A percentile compares a stretch with the other conserved stretches of the same genome.
These are phyloP conservation scores for Nixonia krombeini DNA, from an alignment of 1,140 invertebrate genomes.

Conservation along the genomic window DNA sequence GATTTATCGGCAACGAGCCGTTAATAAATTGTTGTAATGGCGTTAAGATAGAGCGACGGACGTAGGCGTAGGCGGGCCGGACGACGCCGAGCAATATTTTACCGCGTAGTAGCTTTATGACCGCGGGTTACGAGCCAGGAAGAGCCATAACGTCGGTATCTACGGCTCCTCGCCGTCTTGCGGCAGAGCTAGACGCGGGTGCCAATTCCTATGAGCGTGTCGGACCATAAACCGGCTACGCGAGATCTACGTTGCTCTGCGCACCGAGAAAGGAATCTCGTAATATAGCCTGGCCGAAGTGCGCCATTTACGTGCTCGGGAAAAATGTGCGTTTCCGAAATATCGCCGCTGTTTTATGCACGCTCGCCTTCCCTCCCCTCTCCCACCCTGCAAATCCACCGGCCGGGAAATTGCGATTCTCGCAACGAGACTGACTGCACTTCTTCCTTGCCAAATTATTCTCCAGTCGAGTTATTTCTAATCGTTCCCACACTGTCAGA, in stretches of 20 bases:
- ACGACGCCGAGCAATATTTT: constrained; percentile 64
- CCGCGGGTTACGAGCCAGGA: constrained; percentile 70
- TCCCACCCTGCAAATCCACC: no score
- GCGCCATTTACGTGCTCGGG: no score
- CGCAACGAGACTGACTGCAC: no score
- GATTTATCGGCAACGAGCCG: constrained; percentile 64
- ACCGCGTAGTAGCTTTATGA: constrained; percentile 70
- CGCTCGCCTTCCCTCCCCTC: no score
- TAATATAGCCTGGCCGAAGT: not conserved
- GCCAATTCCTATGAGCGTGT: constrained; percentile 64
- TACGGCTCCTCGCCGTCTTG: constrained; percentile 32
- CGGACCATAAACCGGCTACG: constrained; percentile 59
- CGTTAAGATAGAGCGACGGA: constrained; percentile 67
- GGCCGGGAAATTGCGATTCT: no score
- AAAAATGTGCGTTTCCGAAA: no score
- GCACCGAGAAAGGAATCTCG: constrained; percentile 11
- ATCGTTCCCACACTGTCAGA: no score
- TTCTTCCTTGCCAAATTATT: no score
- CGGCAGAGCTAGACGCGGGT: constrained; percentile 58
- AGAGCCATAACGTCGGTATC: constrained; percentile 65
- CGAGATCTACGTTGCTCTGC: constrained; percentile 25
- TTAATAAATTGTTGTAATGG: constrained; percentile 71
- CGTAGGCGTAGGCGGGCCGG: constrained; percentile 56
- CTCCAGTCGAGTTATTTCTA: no score
- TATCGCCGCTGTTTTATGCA: no score